Percentiles rank a stretch among this genome's conserved stretches.
phyloP scores from a whole-genome alignment of 2,888 invertebrate genomes.

The Brachyptera putata region DNA sequence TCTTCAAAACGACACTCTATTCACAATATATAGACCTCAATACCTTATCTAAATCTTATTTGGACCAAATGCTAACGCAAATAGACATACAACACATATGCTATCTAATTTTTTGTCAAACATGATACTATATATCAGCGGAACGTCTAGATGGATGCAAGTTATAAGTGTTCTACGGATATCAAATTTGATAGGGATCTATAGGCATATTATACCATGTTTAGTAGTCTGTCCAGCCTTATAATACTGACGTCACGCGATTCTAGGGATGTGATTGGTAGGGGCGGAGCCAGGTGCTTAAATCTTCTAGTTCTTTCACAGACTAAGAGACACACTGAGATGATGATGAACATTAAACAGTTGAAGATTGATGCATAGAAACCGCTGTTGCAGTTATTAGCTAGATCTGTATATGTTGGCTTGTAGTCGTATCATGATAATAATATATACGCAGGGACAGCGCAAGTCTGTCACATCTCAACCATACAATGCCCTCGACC shows the following conservation, averaged over 20 bases:
- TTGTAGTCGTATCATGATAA: too few species aligned
- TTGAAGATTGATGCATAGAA: slow-evolving; percentile 11
- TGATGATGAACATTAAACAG: neutral
- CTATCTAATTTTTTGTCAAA: too few species aligned
- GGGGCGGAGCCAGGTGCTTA: slow-evolving; percentile 37
- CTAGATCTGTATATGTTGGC: too few species aligned
- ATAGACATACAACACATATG: too few species aligned
- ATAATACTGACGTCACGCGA: slow-evolving; percentile 21
- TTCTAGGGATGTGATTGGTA: slow-evolving; percentile 20
- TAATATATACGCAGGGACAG: too few species aligned
- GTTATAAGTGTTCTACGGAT: too few species aligned
- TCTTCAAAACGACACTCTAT: neutral
- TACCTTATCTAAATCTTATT: neutral
- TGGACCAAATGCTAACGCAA: too few species aligned
- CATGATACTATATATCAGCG: too few species aligned
- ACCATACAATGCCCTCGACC: too few species aligned
- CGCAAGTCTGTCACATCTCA: too few species aligned
- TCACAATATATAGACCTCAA: slow-evolving; percentile 4
- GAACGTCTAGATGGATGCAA: too few species aligned
- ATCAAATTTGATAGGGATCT: neutral
- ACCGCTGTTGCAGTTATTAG: too few species aligned
- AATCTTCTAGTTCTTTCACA: slow-evolving; percentile 15
- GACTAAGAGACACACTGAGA: neutral
- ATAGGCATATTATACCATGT: neutral
- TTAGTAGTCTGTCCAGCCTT: slow-evolving; percentile 1